Evolutionary conservation across 1,140 invertebrate genomes (phyloP), one percentile per base, ranked within the genome.

Genomic region (Teleogryllus occipitalis): DNA sequence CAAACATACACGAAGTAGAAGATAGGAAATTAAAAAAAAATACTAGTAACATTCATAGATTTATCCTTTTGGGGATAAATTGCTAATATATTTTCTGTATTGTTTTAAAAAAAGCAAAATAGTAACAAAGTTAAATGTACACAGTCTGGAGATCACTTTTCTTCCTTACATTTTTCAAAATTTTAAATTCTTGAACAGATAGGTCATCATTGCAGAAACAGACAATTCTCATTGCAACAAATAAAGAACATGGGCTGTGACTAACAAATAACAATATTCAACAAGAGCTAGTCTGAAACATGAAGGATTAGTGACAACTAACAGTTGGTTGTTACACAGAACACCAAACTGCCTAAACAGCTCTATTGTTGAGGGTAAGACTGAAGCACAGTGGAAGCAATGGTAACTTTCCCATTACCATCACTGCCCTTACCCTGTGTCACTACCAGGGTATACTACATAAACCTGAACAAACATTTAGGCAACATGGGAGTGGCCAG

Each of bases 81-180:
- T 14, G 54, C 54, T 18, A 65, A 65, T 65, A 65, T 65, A 65
- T 65, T 65, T 65, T 65, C 54, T 65, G 54, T 65, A 65, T 65
- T 65, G 18, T 65, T 18, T 65, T 65, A 65, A 65, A 65, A 39
- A 65, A 65, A 65, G 54, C 54, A 65, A 65, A 65, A 65, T 65
- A 14, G 54, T 65, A 65, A 65, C 54, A 65, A 65, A 65, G 54
- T 65, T 65, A 65, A 65, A 65, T 65, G 54, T 65, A 65, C 54
- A 65, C 18, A 65, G 18, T 65, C 54, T 65, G 54, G 54, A 65
- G 54, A 65, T 65, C 54, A 65, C 18, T 65, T 65, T 65, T 65
- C 54, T 65, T 65, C 10, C 10, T 65, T 14, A 65, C 54, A 65
- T 18, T 65, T 65, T 65, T 65, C 18, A 18, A 65, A 65, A 3